Conservation (phyloP, 2,888 invertebrate species). For the Philereme vetulata region DNA sequence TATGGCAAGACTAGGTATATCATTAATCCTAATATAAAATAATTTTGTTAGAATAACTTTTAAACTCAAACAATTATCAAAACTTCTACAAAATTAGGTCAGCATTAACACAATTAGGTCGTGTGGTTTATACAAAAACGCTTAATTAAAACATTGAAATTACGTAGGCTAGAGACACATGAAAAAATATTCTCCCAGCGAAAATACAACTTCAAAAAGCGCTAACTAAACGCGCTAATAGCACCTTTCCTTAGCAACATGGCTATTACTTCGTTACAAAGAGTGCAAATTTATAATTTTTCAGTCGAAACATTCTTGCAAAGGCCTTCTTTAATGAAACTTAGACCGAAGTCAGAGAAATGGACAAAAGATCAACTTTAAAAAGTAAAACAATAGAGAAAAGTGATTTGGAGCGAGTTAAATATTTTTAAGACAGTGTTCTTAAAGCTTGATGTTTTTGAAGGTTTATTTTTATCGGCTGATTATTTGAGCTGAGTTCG, state of each 20-base stretch:
- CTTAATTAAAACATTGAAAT: constrained; percentile 12
- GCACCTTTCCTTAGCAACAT: constrained; percentile 11
- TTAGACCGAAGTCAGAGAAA: background rate
- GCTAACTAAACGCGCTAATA: constrained; percentile 16
- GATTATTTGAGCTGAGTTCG: constrained; percentile 1
- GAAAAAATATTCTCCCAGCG: constrained; percentile 5
- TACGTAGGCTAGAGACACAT: constrained; percentile 1
- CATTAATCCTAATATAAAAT: no score
- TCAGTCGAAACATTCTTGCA: background rate
- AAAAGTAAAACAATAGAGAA: background rate
- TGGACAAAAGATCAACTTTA: constrained; percentile 2
- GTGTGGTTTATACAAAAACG: background rate
- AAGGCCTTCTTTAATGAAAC: background rate
- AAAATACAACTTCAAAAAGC: constrained; percentile 6
- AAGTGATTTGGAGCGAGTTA: background rate
- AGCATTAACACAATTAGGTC: no score
- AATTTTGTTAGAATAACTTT: no score
- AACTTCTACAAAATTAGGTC: no score
- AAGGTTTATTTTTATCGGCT: constrained; percentile 2
- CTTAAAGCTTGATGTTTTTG: background rate
- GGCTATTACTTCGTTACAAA: constrained; percentile 8
- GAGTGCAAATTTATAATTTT: constrained; percentile 8
- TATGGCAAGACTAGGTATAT: no score
- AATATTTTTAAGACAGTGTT: constrained; percentile 5
- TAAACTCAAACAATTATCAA: no score